Percentiles rank a stretch among this genome's conserved stretches.
Evolutionary conservation across 2,113 vertebrate genomes (phyloP).

Genomic region (Tapirus terrestris): DNA sequence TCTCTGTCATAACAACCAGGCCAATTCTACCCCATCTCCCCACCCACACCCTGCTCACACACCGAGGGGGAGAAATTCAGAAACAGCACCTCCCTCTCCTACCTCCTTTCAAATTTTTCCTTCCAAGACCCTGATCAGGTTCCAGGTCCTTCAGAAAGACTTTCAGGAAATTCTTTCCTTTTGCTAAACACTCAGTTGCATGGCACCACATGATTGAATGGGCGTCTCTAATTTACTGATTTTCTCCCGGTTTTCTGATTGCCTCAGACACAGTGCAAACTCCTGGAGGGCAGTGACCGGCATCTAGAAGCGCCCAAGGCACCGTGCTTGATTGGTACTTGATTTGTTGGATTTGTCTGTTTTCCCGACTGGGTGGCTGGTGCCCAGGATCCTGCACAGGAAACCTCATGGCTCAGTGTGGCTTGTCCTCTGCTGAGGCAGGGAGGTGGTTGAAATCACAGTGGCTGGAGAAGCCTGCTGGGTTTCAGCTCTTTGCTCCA

Average conservation of each 20-base stretch:
- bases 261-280: not conserved
- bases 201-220: too few relatives aligned
- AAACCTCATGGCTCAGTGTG: accelerated
- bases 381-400: not conserved
- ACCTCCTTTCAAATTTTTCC: not conserved
- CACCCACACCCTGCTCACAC: not conserved
- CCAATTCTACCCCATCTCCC: not conserved
- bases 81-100: not conserved
- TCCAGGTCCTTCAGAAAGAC: not conserved
- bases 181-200: not conserved
- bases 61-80: not conserved
- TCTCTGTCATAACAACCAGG: not conserved
- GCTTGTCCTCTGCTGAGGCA: not conserved
- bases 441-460: not conserved
- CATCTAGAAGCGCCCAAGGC: not conserved
- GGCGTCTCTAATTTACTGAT: not conserved
- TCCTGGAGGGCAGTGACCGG: not conserved
- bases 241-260: not conserved
- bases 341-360: not conserved
- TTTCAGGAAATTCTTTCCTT: not conserved
- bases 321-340: not conserved
- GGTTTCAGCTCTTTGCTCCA: not conserved
- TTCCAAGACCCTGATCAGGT: not conserved
- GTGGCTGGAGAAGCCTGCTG: not conserved
- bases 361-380: not conserved